Conservation (phyloP, 2,797 vertebrate species). For the Pantherophis alleghaniensis region DNA sequence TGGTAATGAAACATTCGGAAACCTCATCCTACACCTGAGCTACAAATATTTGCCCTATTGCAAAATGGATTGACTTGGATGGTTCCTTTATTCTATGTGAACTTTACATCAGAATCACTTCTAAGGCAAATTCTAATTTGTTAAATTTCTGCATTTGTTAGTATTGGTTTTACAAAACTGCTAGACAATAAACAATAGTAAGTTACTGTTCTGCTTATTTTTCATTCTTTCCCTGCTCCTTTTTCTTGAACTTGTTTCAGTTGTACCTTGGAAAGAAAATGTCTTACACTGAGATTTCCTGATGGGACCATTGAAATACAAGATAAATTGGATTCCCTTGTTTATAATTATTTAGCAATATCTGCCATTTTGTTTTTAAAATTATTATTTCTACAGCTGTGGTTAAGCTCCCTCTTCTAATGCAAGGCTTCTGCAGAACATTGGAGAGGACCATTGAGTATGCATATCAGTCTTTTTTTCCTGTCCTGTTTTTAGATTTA, state of each 20-base stretch:
- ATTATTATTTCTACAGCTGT: background rate
- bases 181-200: background rate
- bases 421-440: background rate
- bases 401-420: background rate
- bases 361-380: background rate
- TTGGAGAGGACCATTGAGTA: background rate
- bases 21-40: no score
- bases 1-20: no score
- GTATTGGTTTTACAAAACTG: background rate
- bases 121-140: background rate
- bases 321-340: background rate
- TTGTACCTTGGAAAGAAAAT: background rate
- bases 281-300: background rate
- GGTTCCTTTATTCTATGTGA: background rate
- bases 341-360: background rate
- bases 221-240: background rate
- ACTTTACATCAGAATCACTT: background rate
- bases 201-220: background rate
- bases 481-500: background rate
- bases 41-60: background rate
- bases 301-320: background rate
- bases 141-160: background rate
- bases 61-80: background rate
- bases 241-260: background rate
- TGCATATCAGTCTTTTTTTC: background rate